Evolutionary conservation across 1,140 invertebrate species (phyloP).

Genomic region (Conus betulinus): DNA sequence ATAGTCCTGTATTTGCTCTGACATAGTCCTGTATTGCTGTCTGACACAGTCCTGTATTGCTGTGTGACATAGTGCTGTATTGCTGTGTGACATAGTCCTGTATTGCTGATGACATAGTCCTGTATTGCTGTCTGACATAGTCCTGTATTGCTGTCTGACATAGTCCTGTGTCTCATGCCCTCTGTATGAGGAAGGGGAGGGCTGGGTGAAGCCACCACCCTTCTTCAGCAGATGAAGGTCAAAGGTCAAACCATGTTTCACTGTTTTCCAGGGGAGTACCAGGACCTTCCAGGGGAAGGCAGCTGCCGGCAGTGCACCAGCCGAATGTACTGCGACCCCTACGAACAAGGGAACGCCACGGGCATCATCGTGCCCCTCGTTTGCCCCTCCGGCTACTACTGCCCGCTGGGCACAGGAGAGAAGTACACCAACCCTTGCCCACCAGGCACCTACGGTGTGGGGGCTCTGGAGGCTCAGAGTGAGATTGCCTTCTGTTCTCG

Average conservation of each 20-base stretch:
- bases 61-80: too few species aligned
- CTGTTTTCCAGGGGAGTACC: slow-evolving; percentile 59
- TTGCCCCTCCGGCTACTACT: slow-evolving; percentile 69
- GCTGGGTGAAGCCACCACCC: too few species aligned
- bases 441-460: slow-evolving; percentile 62
- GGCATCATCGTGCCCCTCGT: slow-evolving; percentile 59
- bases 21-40: too few species aligned
- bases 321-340: slow-evolving; percentile 69
- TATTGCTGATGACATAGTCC: too few species aligned
- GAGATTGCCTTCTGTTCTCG: slow-evolving; percentile 33
- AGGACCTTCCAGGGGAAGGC: slow-evolving; percentile 49
- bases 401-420: slow-evolving; percentile 62
- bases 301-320: slow-evolving; percentile 60
- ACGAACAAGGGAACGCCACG: slow-evolving; percentile 64
- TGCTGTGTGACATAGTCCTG: too few species aligned
- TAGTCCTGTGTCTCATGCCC: too few species aligned
- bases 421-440: slow-evolving; percentile 65
- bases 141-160: too few species aligned
- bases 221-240: neutral
- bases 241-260: too few species aligned
- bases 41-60: too few species aligned
- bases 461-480: slow-evolving; percentile 49
- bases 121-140: too few species aligned
- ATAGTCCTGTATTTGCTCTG: too few species aligned
- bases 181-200: too few species aligned